Percentiles rank a stretch among this genome's conserved stretches.
These are phyloP conservation scores for Telmatochromis sp. DNA, from an alignment of 2,113 vertebrate genomes.

Conservation along the genomic window DNA sequence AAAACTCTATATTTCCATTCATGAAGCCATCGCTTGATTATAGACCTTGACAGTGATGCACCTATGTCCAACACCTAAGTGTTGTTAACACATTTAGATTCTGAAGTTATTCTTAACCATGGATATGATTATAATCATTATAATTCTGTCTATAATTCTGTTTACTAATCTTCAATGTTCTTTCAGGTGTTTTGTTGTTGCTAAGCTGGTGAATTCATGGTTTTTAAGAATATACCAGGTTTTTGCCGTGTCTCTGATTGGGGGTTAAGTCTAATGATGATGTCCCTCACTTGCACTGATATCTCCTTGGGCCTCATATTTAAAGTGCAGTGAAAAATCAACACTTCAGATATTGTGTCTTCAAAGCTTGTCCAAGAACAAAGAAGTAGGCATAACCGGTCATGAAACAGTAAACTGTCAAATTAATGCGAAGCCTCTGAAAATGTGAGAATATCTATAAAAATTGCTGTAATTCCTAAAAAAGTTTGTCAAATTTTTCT, in stretches of 20 bases:
- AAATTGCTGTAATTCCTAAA: neutral
- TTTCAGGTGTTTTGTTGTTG: neutral
- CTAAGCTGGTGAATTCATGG: neutral
- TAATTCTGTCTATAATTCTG: neutral
- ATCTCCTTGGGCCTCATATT: neutral
- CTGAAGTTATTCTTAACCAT: neutral
- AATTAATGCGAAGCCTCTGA: neutral
- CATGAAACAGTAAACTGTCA: neutral
- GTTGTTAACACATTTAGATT: neutral
- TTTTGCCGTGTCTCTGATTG: neutral
- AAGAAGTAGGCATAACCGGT: neutral
- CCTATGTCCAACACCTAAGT: neutral
- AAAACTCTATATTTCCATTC: neutral
- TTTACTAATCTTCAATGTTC: neutral
- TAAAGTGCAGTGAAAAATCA: neutral
- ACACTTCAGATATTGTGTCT: neutral
- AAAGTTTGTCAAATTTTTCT: neutral
- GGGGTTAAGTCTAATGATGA: fast-evolving
- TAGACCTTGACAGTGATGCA: neutral
- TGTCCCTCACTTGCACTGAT: neutral
- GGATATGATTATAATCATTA: neutral
- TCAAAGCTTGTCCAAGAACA: neutral
- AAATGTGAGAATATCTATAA: neutral
- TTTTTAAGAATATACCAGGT: neutral
- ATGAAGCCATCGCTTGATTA: neutral